These are phyloP conservation scores for Triplophysa bombifrons DNA, from an alignment of 2,797 vertebrate genomes.

Conservation along the genomic window DNA sequence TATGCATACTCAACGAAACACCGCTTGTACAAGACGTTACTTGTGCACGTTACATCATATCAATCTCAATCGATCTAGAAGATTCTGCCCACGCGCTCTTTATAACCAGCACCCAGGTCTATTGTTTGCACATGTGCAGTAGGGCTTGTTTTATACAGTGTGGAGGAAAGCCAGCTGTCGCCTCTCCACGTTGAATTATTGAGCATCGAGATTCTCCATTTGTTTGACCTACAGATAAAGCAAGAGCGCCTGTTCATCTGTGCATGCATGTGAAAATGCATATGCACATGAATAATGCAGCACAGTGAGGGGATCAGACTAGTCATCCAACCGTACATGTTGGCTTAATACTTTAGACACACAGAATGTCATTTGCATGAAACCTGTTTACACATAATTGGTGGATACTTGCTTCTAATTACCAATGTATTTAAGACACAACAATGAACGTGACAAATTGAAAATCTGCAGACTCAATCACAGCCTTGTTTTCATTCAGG, in stretches of 20 bases:
- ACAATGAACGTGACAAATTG: no score
- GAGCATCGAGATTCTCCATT: slow-evolving; percentile 57
- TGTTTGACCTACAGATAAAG: slow-evolving; percentile 19
- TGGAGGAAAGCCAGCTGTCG: slow-evolving; percentile 60
- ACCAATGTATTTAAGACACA: no score
- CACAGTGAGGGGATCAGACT: slow-evolving; percentile 28
- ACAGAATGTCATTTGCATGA: background rate
- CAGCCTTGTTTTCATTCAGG: no score
- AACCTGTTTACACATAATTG: no score
- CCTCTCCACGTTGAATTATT: slow-evolving; percentile 72
- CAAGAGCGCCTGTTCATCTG: slow-evolving; percentile 1
- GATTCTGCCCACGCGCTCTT: slow-evolving; percentile 3
- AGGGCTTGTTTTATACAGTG: slow-evolving; percentile 21
- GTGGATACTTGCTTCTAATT: no score
- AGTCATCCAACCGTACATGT: slow-evolving; percentile 3
- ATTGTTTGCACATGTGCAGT: background rate
- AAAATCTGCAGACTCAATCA: no score
- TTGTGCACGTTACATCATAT: background rate
- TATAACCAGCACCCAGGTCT: background rate
- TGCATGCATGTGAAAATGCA: slow-evolving; percentile 29
- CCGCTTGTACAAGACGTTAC: background rate
- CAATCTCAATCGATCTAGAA: slow-evolving; percentile 11
- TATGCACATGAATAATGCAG: slow-evolving; percentile 51
- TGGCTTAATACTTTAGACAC: background rate
- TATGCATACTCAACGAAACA: background rate